Base-by-base conservation (phyloP, 2,113 vertebrate genomes). In the Myiozetetes cayanensis region DNA sequence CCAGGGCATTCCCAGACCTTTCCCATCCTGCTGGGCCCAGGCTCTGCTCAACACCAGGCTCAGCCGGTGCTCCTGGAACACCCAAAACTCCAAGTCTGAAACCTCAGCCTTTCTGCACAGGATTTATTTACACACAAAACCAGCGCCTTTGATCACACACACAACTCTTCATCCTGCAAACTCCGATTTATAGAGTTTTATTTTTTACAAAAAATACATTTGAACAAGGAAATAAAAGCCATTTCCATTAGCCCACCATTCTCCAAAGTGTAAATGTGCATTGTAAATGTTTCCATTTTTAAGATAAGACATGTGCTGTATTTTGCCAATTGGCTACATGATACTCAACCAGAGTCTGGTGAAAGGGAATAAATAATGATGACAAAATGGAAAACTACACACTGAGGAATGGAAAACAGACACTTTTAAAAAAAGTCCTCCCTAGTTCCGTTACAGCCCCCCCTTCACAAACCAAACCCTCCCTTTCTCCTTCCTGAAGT, bases 121-220 rank as follows among this genome's bases (percentile, higher is more conserved):
- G 33, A 37, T 88, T 90, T 95, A 80, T 88, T 93, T 87, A 91
- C 52, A 82, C 94, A 87, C 71, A 58, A 68, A 95, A 89, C 22
- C 56, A 82, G 56, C 58, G 96, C 84, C 84, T 96, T 93, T 88
- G 79, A 78, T 75, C 61, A 92, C 86, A 19, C 86, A 19, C 95
- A 96, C 73, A 95, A 85, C 44, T 92, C 77, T 86, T 90, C 71
- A 80, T 91, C 82, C 92, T 67, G 94, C 92, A 97, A 97, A 96
- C 96, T 83, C 93, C 96, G 79, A 83, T 90, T 88, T 73, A 77
- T 85, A 89, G 50, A 65, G 2, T n/a, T 76, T 73, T 35, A 10
- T 95, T 63, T 85, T 82, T 94, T 98, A 97, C 95, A 97, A 98
- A 98, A 98, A 98, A 98, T 98, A 98, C 96, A 97, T 94, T 95